phyloP scores from a whole-genome alignment of 2,888 invertebrate species.

The Dorcus hopei region DNA sequence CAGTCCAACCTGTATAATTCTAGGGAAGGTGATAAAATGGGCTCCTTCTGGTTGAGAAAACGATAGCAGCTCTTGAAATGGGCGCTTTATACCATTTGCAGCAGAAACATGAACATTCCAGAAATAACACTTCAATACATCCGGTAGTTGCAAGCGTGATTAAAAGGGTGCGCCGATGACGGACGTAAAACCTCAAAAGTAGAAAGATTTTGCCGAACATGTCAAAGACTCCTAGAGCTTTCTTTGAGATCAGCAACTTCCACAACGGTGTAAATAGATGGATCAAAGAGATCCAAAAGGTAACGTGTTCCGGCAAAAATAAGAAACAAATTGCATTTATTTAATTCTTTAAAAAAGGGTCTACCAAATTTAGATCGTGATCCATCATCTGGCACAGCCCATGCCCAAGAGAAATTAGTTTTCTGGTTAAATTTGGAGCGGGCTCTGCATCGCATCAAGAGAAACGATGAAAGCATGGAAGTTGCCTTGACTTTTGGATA shows the following conservation, averaged over 20 bases:
- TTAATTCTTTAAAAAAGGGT: conserved; percentile 63
- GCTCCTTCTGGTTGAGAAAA: conserved; percentile 98
- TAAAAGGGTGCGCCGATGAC: conserved; percentile 89
- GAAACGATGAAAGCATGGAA: conserved; percentile 93
- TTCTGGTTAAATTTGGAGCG: conserved; percentile 99
- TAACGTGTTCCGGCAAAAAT: conserved; percentile 37
- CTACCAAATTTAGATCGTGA: conserved; percentile 96
- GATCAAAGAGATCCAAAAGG: conserved; percentile 99
- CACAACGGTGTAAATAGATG: conserved; percentile 98
- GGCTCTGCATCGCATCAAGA: conserved; percentile 95
- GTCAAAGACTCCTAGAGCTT: conserved; percentile 96
- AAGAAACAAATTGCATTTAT: background rate
- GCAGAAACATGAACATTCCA: conserved; percentile 99
- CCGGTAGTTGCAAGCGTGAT: conserved; percentile 83
- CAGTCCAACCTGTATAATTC: background rate
- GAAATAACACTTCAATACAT: conserved; percentile 94
- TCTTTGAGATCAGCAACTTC: conserved; percentile 92
- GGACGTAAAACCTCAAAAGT: conserved; percentile 91
- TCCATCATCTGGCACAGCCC: conserved; percentile 95
- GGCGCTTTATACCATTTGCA: conserved; percentile 96
- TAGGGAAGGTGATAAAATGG: conserved; percentile 98
- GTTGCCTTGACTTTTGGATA: conserved; percentile 92
- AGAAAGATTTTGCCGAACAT: conserved; percentile 93
- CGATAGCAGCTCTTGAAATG: conserved; percentile 98
- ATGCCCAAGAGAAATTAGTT: conserved; percentile 98